Evolutionary conservation across 2,888 invertebrate species (phyloP), one percentile per base, ranked within the genome.

Genomic region (Drosophila diplacantha): DNA sequence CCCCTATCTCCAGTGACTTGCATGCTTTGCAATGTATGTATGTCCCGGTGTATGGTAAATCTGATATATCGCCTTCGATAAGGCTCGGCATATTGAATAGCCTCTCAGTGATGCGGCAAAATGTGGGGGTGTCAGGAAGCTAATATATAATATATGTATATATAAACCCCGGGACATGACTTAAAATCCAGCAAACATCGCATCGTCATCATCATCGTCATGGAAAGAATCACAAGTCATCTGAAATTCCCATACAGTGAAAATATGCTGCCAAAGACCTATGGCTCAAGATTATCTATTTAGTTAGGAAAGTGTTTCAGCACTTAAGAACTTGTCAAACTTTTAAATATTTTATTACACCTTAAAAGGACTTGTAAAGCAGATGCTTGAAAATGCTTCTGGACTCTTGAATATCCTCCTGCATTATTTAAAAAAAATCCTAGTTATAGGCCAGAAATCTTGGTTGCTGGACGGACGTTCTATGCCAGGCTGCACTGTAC

Each of bases 1-100:
- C 55, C 22, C 24, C n/a, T 41, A 49, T 41, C 60, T 39, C 26
- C 11, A n/a, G 61, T 60, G 61, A 29, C 60, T 61, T 34, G 62
- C 62, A 20, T 29, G 61, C 34, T 46, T 14, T 46, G 22, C 34
- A 18, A 29, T 54, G 54, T 41, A 29, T 54, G 54, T 41, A 37
- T 39, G 31, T 22, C 9, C 14, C 5, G 22, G 2, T 26, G 22
- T 8, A 18, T 29, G 22, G 38, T 54, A 57, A 5, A 22, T 22
- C n/a, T n/a, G 44, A 46, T 59, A 34, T n/a, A 22, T 32, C 14
- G 3, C 32, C 18, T 3, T 14, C 14, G 43, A 61, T 61, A 31
- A 32, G 32, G 34, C 14, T 5, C 8, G 16, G 12, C 2, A 20
- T 29, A 52, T 22, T 35, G 22, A 37, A 49, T 29, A 9, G 24